Percentiles rank a stretch among this genome's conserved stretches.
phyloP scores from a whole-genome alignment of 2,113 vertebrate genomes.

The Varanus komodoensis region DNA sequence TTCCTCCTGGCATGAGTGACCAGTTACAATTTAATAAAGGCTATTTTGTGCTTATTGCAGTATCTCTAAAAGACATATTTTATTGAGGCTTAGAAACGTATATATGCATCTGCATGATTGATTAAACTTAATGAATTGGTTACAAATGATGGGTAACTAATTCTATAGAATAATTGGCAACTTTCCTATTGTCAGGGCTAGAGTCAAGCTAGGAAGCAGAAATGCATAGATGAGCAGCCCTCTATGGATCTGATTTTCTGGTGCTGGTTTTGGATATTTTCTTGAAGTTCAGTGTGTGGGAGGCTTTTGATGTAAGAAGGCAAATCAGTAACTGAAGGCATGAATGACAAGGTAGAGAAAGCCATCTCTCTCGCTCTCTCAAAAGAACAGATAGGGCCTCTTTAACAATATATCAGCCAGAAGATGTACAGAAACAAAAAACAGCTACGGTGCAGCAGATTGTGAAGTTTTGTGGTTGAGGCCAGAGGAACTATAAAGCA shows the following conservation, averaged over 20 bases:
- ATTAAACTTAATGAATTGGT: neutral
- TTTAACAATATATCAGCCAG: neutral
- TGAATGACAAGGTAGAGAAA: neutral
- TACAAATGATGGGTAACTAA: neutral
- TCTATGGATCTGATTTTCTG: neutral
- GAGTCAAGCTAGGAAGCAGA: neutral
- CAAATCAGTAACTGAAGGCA: neutral
- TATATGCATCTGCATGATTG: too few species aligned
- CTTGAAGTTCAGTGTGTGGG: neutral
- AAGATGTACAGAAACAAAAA: neutral
- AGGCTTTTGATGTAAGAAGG: neutral
- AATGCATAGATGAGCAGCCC: fast-evolving
- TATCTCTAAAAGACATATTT: neutral
- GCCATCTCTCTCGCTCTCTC: neutral
- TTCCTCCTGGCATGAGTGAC: neutral
- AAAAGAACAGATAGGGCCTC: neutral
- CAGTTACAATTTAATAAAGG: neutral
- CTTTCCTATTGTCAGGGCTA: neutral
- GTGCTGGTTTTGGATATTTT: neutral
- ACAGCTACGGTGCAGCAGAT: neutral
- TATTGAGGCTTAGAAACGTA: neutral
- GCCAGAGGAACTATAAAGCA: neutral
- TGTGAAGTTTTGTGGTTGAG: neutral
- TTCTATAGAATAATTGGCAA: neutral
- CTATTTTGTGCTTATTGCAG: neutral